Evolutionary conservation across 2,888 invertebrate genomes (phyloP).

Genomic region (Spodoptera picta): DNA sequence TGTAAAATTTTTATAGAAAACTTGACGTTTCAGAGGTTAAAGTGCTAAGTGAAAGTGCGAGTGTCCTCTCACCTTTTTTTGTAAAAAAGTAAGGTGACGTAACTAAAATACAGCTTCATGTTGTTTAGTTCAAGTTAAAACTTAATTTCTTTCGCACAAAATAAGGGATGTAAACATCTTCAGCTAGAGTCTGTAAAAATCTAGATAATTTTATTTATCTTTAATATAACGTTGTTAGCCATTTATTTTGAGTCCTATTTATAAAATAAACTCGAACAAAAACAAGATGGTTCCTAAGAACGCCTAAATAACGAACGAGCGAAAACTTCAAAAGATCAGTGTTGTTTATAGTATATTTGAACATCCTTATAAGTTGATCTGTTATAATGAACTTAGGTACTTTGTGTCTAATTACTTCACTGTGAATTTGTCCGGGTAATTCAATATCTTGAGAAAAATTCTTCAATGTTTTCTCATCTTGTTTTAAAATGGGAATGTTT

Average conservation of each 20-base stretch:
- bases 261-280: too few species aligned
- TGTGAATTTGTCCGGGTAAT: conserved; percentile 29
- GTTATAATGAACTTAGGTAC: conserved; percentile 18
- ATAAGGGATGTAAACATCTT: too few species aligned
- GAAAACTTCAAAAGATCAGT: conserved; percentile 6
- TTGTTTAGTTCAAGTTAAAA: too few species aligned
- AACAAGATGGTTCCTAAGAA: too few species aligned
- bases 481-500: too few species aligned
- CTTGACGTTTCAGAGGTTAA: conserved; percentile 51
- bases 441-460: conserved; percentile 39
- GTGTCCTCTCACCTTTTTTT: conserved; percentile 24
- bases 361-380: conserved; percentile 21
- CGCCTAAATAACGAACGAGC: neutral
- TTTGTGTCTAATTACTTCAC: conserved; percentile 34
- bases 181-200: too few species aligned
- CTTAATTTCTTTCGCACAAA: too few species aligned
- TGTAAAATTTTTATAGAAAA: conserved; percentile 56
- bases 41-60: conserved; percentile 42
- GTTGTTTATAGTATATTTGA: conserved; percentile 2
- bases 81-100: too few species aligned
- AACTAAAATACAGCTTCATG: too few species aligned
- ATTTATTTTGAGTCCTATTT: too few species aligned
- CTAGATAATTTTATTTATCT: too few species aligned
- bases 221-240: too few species aligned
- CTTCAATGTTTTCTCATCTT: conserved; percentile 22